These are phyloP conservation scores for Heliothis subflexa DNA, from an alignment of 1,140 invertebrate species.

Conservation along the genomic window DNA sequence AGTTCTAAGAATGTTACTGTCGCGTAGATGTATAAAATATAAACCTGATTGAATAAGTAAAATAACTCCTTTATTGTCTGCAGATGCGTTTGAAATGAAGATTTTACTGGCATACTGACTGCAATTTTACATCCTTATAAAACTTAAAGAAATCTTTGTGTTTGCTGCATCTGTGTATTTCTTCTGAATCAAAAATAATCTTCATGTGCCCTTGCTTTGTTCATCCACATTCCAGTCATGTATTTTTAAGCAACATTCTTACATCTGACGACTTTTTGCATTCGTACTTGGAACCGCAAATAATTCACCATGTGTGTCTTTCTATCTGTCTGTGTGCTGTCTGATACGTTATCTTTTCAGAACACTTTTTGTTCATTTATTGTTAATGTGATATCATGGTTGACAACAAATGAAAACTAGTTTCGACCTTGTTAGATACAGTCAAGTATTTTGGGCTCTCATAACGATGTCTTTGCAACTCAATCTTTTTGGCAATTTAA, in stretches of 20 bases:
- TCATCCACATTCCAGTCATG: constrained; percentile 24
- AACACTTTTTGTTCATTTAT: neutral
- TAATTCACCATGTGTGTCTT: neutral
- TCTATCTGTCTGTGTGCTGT: neutral
- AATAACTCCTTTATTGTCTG: too few species aligned
- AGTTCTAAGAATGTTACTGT: constrained; percentile 16
- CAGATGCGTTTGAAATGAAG: too few species aligned
- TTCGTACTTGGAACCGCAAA: neutral
- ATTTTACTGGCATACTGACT: neutral
- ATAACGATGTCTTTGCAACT: neutral
- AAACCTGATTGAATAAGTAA: constrained; percentile 12
- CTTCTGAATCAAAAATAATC: neutral
- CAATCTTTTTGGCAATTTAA: constrained; percentile 7
- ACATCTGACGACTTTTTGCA: neutral
- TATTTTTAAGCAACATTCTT: neutral
- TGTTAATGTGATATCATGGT: neutral
- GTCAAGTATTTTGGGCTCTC: constrained; percentile 3
- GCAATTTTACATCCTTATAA: neutral
- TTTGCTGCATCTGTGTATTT: neutral
- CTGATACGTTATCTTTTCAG: constrained; percentile 15
- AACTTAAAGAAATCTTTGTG: neutral
- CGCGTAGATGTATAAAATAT: neutral
- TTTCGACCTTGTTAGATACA: constrained; percentile 14
- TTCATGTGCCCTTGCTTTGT: constrained; percentile 12
- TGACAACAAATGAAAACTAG: constrained; percentile 1